Base-by-base conservation (phyloP, 2,797 vertebrate species). In the Poeciliopsis turneri region DNA sequence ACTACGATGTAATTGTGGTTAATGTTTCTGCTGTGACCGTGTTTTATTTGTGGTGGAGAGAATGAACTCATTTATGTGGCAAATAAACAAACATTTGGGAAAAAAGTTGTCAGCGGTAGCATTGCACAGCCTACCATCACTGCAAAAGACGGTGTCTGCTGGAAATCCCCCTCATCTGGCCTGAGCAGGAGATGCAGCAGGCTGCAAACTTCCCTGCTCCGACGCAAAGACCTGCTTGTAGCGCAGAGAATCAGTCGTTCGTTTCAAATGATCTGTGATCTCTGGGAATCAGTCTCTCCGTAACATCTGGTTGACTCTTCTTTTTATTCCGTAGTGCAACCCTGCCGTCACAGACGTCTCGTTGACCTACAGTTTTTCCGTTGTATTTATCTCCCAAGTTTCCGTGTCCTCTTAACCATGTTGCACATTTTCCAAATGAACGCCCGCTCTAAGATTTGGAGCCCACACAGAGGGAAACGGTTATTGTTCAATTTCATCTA, bases 341-440 rank as follows among this genome's bases (percentile, higher is more conserved):
- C 3, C 61, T 66, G 18, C 36, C 9, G 30, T 66, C 64, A 41
- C 11, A 39, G 64, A 66, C 1, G 11, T 66, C 18, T 66, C 36
- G 23, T 41, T 66, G 18, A 66, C 36, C 33, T 66, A 41, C 64
- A 66, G 12, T 46, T 39, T 39, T 41, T 18, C 36, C 9, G 4
- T 66, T 2, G 0, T 36, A 20, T 39, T 66, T 25, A 41, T 39
- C 36, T 18, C 61, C 61, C 2, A 36, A 36, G 30, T 28, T 36
- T 36, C 33, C 59, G 15, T 20, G 30, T 64, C 16, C 28, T 64
- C 33, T 36, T 64, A 64, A 64, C 15, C 33, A 33, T 33, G 15
- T 66, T 66, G 64, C 64, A 39, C 13, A 66, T 66, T 39, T 39
- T 66, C 64, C 64, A 66, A 66, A 39, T 25, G 36, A 66, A 66